These are phyloP conservation scores for Caenorhabditis becei DNA, from an alignment of 2,888 invertebrate genomes.

Conservation along the genomic window DNA sequence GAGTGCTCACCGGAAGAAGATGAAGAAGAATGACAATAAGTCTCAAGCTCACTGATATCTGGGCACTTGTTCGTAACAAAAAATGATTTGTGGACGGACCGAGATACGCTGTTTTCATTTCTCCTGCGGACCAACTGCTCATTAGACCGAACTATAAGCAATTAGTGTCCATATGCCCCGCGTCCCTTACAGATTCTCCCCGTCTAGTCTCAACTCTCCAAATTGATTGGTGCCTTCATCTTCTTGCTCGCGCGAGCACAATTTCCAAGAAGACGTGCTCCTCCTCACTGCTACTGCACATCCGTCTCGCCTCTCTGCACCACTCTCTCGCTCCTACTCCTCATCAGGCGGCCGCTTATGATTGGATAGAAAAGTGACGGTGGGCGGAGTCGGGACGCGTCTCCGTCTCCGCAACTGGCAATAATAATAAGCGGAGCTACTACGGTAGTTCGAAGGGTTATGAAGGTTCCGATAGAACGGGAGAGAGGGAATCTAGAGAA, in stretches of 20 bases:
- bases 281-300: conserved; percentile 20
- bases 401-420: conserved; percentile 3
- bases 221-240: conserved; percentile 26
- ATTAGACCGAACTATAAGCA: conserved; percentile 12
- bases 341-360: conserved; percentile 54
- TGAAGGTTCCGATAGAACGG: background rate
- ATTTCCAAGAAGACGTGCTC: conserved; percentile 22
- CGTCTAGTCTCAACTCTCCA: conserved; percentile 24
- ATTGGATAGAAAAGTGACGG: conserved; percentile 59
- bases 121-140: background rate
- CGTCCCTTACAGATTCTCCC: conserved; percentile 7
- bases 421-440: conserved; percentile 42
- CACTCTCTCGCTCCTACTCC: conserved; percentile 23
- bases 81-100: conserved; percentile 44
- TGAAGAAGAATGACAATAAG: conserved; percentile 11
- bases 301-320: conserved; percentile 16
- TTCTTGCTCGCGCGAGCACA: conserved; percentile 6
- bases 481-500: background rate
- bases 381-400: conserved; percentile 43
- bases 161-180: background rate
- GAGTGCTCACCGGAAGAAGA: background rate
- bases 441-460: conserved; percentile 41
- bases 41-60: conserved; percentile 21
- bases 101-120: background rate
- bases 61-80: conserved; percentile 54